Conservation (phyloP, 2,797 vertebrate genomes). For the Cynodonichthys magdalenae region DNA sequence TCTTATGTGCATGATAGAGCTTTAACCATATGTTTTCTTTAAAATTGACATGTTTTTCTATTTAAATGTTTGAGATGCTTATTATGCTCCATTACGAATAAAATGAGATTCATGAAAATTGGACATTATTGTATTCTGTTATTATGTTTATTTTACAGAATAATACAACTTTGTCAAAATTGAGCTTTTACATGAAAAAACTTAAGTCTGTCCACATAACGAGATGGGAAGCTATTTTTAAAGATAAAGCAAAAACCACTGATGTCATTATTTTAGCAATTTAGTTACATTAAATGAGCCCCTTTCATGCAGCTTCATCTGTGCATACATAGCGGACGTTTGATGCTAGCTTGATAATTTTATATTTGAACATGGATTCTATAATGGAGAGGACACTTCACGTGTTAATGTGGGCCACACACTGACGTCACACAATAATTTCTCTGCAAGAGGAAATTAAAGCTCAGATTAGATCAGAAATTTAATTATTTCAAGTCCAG, state of each 20-base stretch:
- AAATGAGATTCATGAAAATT: too few species aligned
- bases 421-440: slow-evolving; percentile 61
- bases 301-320: background rate
- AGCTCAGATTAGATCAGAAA: slow-evolving; percentile 74
- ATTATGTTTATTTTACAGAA: too few species aligned
- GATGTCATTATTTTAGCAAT: background rate
- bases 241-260: background rate
- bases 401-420: slow-evolving; percentile 53
- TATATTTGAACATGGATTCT: slow-evolving; percentile 6
- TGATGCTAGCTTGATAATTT: slow-evolving; percentile 9
- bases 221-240: background rate
- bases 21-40: too few species aligned
- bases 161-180: too few species aligned
- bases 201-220: background rate
- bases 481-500: slow-evolving; percentile 81
- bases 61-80: too few species aligned
- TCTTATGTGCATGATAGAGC: too few species aligned
- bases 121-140: too few species aligned
- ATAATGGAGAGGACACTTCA: slow-evolving; percentile 1
- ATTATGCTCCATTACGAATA: too few species aligned
- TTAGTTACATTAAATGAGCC: background rate
- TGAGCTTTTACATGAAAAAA: background rate
- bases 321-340: background rate
- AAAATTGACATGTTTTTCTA: too few species aligned
- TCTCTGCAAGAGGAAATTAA: slow-evolving; percentile 76